Evolutionary conservation across 1,140 invertebrate genomes (phyloP).

Genomic region (Aplysia californica): DNA sequence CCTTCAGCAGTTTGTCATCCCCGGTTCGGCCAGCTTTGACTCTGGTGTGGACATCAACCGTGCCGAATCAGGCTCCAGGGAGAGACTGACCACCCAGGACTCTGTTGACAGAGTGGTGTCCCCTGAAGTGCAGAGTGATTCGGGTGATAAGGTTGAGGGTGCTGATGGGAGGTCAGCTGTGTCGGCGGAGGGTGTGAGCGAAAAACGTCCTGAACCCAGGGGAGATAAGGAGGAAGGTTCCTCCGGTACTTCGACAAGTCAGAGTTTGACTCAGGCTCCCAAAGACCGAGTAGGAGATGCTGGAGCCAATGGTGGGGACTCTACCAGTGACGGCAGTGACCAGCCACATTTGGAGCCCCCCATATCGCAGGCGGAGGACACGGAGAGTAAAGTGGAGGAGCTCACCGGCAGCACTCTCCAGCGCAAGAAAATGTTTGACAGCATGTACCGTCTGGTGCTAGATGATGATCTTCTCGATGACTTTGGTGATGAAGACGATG

Average conservation of each 20-base stretch:
- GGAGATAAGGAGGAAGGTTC: background rate
- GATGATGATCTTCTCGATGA: slow-evolving; percentile 22
- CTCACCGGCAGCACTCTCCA: slow-evolving; percentile 12
- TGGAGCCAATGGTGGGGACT: background rate
- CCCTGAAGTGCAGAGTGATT: background rate
- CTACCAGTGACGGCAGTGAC: background rate
- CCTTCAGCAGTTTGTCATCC: background rate
- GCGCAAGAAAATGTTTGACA: slow-evolving; percentile 25
- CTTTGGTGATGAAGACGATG: slow-evolving; percentile 16
- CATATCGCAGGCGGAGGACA: background rate
- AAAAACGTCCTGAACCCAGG: background rate
- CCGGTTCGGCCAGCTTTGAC: slow-evolving; percentile 20
- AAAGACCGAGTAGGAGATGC: slow-evolving; percentile 17
- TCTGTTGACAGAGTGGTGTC: background rate
- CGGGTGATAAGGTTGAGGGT: background rate
- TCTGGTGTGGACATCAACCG: slow-evolving; percentile 17
- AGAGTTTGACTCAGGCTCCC: background rate
- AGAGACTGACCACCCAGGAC: background rate
- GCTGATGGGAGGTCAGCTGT: background rate
- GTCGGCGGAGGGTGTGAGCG: no score
- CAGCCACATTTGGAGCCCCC: background rate
- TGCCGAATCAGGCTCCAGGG: slow-evolving; percentile 4
- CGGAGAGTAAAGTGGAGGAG: background rate
- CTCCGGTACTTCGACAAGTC: background rate
- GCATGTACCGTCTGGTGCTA: slow-evolving; percentile 23